Evolutionary conservation across 1,140 invertebrate species (phyloP), one percentile per base, ranked within the genome.

Genomic region (Drosophila yakuba): DNA sequence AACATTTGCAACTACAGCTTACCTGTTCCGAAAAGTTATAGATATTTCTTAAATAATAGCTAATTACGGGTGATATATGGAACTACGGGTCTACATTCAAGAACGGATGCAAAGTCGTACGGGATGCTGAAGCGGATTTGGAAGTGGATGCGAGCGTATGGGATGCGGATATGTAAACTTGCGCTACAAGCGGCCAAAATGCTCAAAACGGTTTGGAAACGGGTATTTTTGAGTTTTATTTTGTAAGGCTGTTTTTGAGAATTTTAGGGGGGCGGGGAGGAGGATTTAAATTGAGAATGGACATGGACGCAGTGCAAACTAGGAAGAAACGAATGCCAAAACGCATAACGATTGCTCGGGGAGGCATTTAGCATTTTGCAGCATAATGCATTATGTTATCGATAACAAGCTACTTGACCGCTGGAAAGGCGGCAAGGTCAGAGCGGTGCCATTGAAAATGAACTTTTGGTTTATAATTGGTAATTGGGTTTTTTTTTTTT

Each of bases 301-400:
- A 66, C 62, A 66, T 66, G 12, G 64, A 58, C 35, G 68, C 68
- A 72, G 68, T 72, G 68, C 68, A 57, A 43, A 41, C 68, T 72
- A 72, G 68, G 66, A 50, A 71, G 44, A 58, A 71, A 68, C 45
- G 28, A 50, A 41, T 17, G 62, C 56, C 43, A 58, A 58, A 58
- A 59, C 43, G 45, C 58, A 60, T 51, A 48, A 23, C 62, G 60
- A 64, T 64, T 64, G 62, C 43, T 48, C 62, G 32, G 7, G 32
- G 23, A 20, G 15, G 20, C 43, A 28, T 51, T 48, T 61, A 38
- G 28, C 59, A 62, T 43, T 44, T 54, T 28, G 48, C 48, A 51
- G 59, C 59, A 62, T 41, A 41, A 51, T 25, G 66, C 66, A 68
- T 69, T 39, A 23, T 66, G 23, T 48, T 68, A 66, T 68, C 45